These are phyloP conservation scores for human (Homo sapiens) DNA, from an alignment of 2,113 vertebrate genomes.

Conservation along the genomic window DNA sequence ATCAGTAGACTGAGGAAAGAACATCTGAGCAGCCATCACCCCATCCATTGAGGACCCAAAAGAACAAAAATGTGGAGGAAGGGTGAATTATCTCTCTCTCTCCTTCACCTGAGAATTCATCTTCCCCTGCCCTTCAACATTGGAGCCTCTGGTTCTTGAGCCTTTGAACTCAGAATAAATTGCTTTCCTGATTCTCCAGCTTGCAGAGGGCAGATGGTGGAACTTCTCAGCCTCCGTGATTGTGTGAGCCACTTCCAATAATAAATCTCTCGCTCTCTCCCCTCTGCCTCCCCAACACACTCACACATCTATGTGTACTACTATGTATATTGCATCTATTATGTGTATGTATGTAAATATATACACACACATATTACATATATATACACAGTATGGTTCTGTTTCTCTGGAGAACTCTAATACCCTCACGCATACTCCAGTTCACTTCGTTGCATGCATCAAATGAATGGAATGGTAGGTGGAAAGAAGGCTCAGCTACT, in stretches of 20 bases:
- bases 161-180: not conserved
- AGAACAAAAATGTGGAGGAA: too few species aligned
- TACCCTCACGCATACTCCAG: not conserved
- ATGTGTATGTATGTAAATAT: not conserved
- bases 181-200: not conserved
- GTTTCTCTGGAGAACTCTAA: not conserved
- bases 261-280: not conserved
- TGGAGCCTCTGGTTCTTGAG: not conserved
- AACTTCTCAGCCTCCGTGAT: not conserved
- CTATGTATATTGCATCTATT: not conserved
- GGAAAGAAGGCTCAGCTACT: not conserved
- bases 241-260: not conserved
- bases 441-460: not conserved
- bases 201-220: not conserved
- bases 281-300: not conserved
- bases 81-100: not conserved
- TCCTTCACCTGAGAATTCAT: not conserved
- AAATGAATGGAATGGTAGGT: not conserved
- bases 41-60: too few species aligned
- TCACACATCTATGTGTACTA: too few species aligned
- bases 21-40: too few species aligned
- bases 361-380: not conserved
- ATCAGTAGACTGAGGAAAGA: not conserved
- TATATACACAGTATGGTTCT: not conserved
- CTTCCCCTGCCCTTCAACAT: not conserved